phyloP scores from a whole-genome alignment of 2,888 invertebrate species.

The Caradrina kadenii region DNA sequence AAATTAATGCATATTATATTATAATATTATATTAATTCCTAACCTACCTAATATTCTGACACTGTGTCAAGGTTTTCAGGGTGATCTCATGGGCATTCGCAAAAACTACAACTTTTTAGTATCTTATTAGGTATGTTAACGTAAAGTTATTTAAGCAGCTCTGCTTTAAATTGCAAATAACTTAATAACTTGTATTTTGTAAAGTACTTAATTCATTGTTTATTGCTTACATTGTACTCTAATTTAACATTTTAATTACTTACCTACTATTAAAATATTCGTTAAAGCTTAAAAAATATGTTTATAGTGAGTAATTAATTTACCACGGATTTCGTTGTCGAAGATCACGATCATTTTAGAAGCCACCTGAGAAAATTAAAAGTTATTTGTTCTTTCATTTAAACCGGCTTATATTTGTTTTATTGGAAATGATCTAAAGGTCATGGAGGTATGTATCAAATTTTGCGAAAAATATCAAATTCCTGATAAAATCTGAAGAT shows the following conservation, averaged over 20 bases:
- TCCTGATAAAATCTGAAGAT: slow-evolving; percentile 21
- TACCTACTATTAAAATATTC: background rate
- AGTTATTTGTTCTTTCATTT: slow-evolving; percentile 5
- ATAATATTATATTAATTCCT: slow-evolving; percentile 11
- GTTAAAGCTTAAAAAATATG: too few species aligned
- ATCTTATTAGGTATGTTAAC: background rate
- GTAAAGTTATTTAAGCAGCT: background rate
- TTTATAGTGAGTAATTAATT: too few species aligned
- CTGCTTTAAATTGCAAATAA: background rate
- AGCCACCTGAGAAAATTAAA: slow-evolving; percentile 30
- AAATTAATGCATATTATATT: too few species aligned
- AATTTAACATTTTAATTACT: background rate
- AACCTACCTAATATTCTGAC: slow-evolving; percentile 17
- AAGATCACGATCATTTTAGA: background rate
- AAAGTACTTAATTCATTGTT: background rate
- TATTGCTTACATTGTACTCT: background rate
- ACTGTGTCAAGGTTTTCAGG: slow-evolving; percentile 39
- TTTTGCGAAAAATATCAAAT: slow-evolving; percentile 37
- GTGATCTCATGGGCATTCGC: slow-evolving; percentile 25
- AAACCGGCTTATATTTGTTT: slow-evolving; percentile 30
- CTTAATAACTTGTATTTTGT: background rate
- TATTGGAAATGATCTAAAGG: slow-evolving; percentile 38
- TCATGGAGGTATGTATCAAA: slow-evolving; percentile 7
- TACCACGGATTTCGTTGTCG: too few species aligned
- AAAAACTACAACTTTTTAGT: background rate